phyloP scores from a whole-genome alignment of 2,797 vertebrate genomes.

The Podarcis lilfordi region DNA sequence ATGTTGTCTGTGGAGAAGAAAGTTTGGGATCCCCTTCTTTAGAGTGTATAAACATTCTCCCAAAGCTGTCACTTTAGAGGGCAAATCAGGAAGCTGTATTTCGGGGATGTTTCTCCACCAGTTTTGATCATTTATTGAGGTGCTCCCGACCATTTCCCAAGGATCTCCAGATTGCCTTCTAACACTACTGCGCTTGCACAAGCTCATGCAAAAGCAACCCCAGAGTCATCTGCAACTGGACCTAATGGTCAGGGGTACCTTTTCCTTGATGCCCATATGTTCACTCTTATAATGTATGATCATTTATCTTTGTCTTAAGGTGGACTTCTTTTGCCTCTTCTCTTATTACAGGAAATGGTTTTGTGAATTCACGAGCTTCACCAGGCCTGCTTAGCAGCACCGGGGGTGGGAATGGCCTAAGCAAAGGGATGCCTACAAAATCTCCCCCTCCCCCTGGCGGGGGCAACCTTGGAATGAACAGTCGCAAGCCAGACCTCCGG shows the following conservation, averaged over 20 bases:
- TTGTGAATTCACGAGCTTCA: conserved; percentile 94
- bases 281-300: neutral
- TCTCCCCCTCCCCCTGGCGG: conserved; percentile 95
- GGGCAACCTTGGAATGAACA: conserved; percentile 90
- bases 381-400: conserved; percentile 89
- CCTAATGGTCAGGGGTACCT: no score
- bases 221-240: no score
- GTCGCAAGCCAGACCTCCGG: conserved; percentile 95
- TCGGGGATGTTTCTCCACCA: neutral
- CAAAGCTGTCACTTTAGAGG: neutral
- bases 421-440: conserved; percentile 97
- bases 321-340: neutral
- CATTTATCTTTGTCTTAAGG: neutral
- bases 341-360: conserved; percentile 89
- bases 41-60: neutral
- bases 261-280: fast-evolving
- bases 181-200: neutral
- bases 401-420: conserved; percentile 90
- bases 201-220: neutral
- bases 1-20: no score
- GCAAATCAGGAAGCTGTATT: neutral
- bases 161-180: no score
- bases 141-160: neutral
- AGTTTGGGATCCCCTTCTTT: neutral
- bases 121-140: neutral